These are phyloP conservation scores for Parascotia fuliginaria DNA, from an alignment of 2,888 invertebrate species.

Conservation along the genomic window DNA sequence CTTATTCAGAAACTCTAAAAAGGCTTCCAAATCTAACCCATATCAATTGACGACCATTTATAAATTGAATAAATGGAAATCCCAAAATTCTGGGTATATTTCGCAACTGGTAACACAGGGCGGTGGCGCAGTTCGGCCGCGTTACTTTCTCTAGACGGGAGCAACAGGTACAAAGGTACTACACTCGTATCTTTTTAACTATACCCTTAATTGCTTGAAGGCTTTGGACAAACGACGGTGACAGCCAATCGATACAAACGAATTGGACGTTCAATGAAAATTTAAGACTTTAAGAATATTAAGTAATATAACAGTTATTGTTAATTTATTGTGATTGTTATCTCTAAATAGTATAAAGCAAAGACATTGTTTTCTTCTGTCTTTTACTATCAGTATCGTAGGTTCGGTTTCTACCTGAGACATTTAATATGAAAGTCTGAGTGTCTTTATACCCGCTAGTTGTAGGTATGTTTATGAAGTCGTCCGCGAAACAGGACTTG, in stretches of 20 bases:
- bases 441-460: too few relatives aligned
- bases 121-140: conserved; percentile 70
- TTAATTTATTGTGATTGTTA: background rate
- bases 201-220: conserved; percentile 11
- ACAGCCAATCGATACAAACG: conserved; percentile 12
- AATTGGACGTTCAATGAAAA: conserved; percentile 4
- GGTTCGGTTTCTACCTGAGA: too few relatives aligned
- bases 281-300: background rate
- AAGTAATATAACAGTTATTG: background rate
- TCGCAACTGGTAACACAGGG: conserved; percentile 61
- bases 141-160: conserved; percentile 72
- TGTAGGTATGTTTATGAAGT: too few relatives aligned
- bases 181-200: conserved; percentile 19
- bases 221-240: background rate
- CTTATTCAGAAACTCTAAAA: too few relatives aligned
- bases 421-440: too few relatives aligned
- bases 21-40: too few relatives aligned
- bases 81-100: conserved; percentile 12
- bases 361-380: too few relatives aligned
- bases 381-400: too few relatives aligned
- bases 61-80: background rate
- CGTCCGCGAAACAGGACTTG: too few relatives aligned
- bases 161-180: conserved; percentile 79
- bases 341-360: too few relatives aligned
- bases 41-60: too few relatives aligned